phyloP scores from a whole-genome alignment of 2,113 vertebrate genomes.

The Ammodytes dubius region DNA sequence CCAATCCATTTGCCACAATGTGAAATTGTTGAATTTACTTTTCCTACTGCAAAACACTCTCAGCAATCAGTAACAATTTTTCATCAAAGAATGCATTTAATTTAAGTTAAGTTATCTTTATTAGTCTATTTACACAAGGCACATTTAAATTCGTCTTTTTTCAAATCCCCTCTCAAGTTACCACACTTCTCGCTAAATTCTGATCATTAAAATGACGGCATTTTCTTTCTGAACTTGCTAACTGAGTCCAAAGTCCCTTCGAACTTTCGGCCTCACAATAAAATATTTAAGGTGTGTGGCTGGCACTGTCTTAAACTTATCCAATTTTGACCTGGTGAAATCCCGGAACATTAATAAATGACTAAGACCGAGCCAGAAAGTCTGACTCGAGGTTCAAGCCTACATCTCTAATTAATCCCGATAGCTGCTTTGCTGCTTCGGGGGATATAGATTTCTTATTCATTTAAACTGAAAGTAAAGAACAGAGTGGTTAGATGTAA shows the following conservation, averaged over 20 bases:
- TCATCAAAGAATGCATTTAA: not conserved
- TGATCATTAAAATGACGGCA: not conserved
- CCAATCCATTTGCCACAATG: slow-evolving; percentile 45
- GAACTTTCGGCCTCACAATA: not conserved
- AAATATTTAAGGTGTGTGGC: not conserved
- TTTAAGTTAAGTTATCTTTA: too few species aligned
- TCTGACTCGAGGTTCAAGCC: not conserved
- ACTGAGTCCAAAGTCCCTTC: too few species aligned
- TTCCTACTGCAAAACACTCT: slow-evolving; percentile 29
- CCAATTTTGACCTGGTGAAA: too few species aligned
- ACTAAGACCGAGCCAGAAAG: too few species aligned
- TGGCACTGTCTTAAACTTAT: not conserved
- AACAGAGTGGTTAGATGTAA: not conserved
- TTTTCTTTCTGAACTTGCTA: not conserved
- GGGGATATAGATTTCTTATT: slow-evolving; percentile 2
- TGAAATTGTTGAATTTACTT: slow-evolving; percentile 52
- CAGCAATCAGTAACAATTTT: slow-evolving; percentile 7
- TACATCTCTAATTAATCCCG: not conserved
- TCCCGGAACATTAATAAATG: too few species aligned
- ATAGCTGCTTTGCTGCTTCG: not conserved
- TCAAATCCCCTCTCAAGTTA: too few species aligned
- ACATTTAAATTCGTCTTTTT: too few species aligned
- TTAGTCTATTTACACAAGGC: too few species aligned
- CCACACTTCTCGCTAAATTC: not conserved
- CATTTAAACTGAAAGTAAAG: slow-evolving; percentile 10